A percentile compares a stretch with the other conserved stretches of the same genome.
Evolutionary conservation across 2,888 invertebrate genomes (phyloP).

Genomic region (Amorpha juglandis): DNA sequence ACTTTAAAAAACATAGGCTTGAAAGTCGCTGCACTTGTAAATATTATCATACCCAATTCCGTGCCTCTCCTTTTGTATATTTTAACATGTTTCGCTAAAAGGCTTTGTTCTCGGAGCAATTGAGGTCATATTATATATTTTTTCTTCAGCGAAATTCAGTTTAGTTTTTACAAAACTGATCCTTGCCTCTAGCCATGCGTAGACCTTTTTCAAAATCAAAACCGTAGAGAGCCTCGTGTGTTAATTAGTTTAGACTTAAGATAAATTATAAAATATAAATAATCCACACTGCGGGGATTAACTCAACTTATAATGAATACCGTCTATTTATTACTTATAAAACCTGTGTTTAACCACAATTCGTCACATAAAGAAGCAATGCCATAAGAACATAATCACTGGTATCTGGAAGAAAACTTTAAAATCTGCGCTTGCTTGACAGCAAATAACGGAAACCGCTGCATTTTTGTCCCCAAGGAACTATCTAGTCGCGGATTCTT

Average conservation of each 20-base stretch:
- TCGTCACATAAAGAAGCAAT: not conserved
- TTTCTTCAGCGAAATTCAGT: not conserved
- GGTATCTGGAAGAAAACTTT: not conserved
- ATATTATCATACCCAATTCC: slow-evolving; percentile 14
- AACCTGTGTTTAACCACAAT: not conserved
- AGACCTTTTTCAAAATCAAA: not conserved
- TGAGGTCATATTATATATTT: not conserved
- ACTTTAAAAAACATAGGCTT: slow-evolving; percentile 9
- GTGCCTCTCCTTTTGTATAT: slow-evolving; percentile 10
- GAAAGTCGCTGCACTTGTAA: slow-evolving; percentile 5
- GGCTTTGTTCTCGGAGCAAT: not conserved
- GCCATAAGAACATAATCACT: not conserved
- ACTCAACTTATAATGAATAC: not conserved
- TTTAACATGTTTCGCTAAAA: not conserved
- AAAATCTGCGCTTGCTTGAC: not conserved
- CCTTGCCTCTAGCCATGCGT: slow-evolving; percentile 5
- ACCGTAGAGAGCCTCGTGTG: not conserved
- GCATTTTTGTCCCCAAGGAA: slow-evolving; percentile 57
- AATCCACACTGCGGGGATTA: not conserved
- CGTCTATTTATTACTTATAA: not conserved
- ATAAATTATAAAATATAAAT: not conserved
- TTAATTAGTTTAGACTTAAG: not conserved
- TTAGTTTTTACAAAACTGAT: not conserved
- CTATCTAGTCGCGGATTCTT: slow-evolving; percentile 54
- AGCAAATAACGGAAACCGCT: slow-evolving; percentile 25